These are phyloP conservation scores for Crotalus horridus DNA, from an alignment of 2,113 vertebrate genomes.

Conservation along the genomic window DNA sequence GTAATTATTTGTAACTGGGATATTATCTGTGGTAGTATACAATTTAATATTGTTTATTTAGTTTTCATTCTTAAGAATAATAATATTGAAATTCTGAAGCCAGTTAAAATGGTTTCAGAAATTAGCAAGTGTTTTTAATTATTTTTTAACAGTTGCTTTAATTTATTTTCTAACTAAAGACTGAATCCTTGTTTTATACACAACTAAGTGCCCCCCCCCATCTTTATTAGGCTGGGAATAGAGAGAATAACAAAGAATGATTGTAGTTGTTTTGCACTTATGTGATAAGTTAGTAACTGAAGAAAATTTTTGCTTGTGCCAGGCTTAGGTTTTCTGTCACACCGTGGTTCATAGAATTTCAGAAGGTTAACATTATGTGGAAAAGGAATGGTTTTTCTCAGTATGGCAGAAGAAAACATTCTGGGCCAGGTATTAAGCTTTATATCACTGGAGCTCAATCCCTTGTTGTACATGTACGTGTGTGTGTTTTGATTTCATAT, in stretches of 20 bases:
- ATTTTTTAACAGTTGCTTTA: neutral
- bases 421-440: neutral
- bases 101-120: neutral
- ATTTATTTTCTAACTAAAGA: constrained; percentile 1
- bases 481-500: neutral
- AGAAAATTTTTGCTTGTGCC: neutral
- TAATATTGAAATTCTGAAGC: neutral
- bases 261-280: neutral
- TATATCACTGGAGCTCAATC: neutral
- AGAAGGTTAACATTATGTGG: neutral
- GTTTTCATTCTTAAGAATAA: neutral
- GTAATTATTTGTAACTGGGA: neutral
- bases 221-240: neutral
- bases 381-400: neutral
- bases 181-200: neutral
- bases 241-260: neutral
- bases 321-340: neutral
- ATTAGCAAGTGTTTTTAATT: neutral
- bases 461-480: neutral
- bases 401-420: neutral
- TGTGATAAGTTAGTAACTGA: neutral
- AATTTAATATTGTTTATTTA: neutral
- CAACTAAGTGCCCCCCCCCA: neutral
- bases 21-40: neutral
- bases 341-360: neutral